phyloP scores from a whole-genome alignment of 2,113 vertebrate genomes.

The Pithys albifrons region DNA sequence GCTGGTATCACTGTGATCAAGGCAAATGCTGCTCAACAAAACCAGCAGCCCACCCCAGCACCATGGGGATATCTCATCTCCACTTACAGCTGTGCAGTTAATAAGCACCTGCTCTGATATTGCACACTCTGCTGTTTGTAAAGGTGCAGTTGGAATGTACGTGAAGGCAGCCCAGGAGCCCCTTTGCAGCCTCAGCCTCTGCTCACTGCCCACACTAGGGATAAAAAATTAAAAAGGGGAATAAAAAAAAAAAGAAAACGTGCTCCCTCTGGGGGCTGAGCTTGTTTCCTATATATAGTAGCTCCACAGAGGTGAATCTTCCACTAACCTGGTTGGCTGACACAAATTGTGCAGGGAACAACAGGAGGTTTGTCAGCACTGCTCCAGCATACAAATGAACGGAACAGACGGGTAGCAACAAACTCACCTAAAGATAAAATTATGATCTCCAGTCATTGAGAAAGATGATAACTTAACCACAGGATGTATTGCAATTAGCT shows the following conservation, averaged over 20 bases:
- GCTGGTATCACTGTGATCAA: background rate
- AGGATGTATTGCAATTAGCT: conserved; percentile 65
- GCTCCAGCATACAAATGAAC: conserved; percentile 51
- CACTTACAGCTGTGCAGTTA: background rate
- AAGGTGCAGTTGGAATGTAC: background rate
- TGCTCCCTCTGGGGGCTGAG: background rate
- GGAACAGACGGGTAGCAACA: conserved; percentile 3
- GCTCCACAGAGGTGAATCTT: conserved; percentile 2
- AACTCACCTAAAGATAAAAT: conserved; percentile 66
- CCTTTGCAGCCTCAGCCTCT: background rate
- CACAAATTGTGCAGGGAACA: conserved; percentile 32
- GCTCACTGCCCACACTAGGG: background rate
- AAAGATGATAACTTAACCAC: conserved; percentile 67
- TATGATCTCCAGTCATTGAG: conserved; percentile 60
- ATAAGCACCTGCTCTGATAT: background rate
- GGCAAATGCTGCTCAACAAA: background rate
- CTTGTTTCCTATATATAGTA: background rate
- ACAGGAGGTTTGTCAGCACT: conserved; percentile 42
- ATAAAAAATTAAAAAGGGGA: background rate
- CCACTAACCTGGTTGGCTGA: conserved; percentile 35
- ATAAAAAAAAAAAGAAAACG: background rate
- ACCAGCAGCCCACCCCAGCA: background rate
- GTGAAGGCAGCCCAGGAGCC: background rate
- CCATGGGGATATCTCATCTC: background rate
- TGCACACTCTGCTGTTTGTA: background rate